Base-by-base conservation (phyloP, 2,888 invertebrate species). In the Dastarcus helophoroides region DNA sequence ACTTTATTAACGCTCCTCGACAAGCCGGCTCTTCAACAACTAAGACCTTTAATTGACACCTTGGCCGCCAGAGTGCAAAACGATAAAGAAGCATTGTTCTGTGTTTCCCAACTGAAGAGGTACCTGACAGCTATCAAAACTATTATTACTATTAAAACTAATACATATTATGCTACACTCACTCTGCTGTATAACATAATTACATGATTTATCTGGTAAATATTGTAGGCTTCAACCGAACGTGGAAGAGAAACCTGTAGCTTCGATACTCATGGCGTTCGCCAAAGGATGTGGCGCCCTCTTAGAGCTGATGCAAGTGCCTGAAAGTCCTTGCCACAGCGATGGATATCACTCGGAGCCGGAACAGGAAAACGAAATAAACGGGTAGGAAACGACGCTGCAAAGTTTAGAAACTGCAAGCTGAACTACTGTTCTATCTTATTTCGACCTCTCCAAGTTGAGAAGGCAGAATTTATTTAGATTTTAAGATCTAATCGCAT, bases 331-430 rank as follows among this genome's bases (percentile, higher is more conserved):
- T 29, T 68, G 72, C 48, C 70, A 70, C 46, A 83, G 83, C 51
- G 85, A 86, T 43, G 85, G 85, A 9, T 86, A 86, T 58, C 85
- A 86, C 52, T 83, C 83, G 0, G 86, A 85, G 57, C 76, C 79
- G 10, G 85, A 85, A 47, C 47, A 46, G 39, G 60, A 60, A 48
- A 47, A 48, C 37, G 52, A 60, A 40, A n/a, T n/a, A n/a, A n/a
- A 47, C 32, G 55, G 56, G 58, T 60, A 47, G 48, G 50, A 35
- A 7, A n/a, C n/a, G n/a, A n/a, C n/a, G n/a, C n/a, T n/a, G n/a
- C n/a, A n/a, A n/a, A n/a, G n/a, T n/a, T n/a, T n/a, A n/a, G n/a
- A n/a, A n/a, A n/a, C n/a, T n/a, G n/a, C n/a, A n/a, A n/a, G n/a
- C n/a, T n/a, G n/a, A n/a, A n/a, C n/a, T n/a, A n/a, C n/a, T n/a